These are phyloP conservation scores for Thecophora atra DNA, from an alignment of 2,888 invertebrate species.

Conservation along the genomic window DNA sequence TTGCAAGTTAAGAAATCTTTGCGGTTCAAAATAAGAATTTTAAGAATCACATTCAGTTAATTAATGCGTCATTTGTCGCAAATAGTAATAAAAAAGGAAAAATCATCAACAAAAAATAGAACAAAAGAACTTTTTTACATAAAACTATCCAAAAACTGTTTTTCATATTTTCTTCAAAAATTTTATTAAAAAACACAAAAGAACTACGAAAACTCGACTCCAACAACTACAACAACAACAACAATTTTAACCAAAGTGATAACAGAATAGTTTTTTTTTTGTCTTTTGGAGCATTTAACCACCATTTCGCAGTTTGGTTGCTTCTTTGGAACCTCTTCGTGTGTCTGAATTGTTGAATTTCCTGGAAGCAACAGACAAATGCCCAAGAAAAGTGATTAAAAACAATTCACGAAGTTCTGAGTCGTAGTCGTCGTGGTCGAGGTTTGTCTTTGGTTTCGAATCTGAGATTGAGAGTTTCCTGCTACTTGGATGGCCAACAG, in stretches of 20 bases:
- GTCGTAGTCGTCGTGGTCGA: slow-evolving; percentile 5
- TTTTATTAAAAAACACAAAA: not conserved
- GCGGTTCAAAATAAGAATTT: too few relatives aligned
- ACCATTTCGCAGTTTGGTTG: not conserved
- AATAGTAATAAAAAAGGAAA: too few relatives aligned
- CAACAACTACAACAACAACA: not conserved
- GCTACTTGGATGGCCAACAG: not conserved
- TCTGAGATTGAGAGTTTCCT: not conserved
- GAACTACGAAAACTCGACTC: slow-evolving; percentile 1
- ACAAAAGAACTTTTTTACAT: too few relatives aligned
- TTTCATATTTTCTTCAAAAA: not conserved
- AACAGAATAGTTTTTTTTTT: too few relatives aligned
- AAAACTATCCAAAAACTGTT: too few relatives aligned
- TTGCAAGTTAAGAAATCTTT: too few relatives aligned
- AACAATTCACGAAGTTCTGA: slow-evolving; percentile 30
- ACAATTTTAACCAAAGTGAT: too few relatives aligned
- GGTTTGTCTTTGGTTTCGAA: slow-evolving; percentile 15
- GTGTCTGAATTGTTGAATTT: not conserved
- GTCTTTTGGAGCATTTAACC: too few relatives aligned
- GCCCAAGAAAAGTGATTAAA: slow-evolving; percentile 30
- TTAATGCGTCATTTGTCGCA: not conserved
- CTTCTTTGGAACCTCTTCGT: slow-evolving; percentile 7
- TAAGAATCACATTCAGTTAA: not conserved
- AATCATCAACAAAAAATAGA: not conserved
- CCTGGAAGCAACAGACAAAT: slow-evolving; percentile 23